Conservation (phyloP, 2,888 invertebrate genomes). For the Cistogaster globosa region DNA sequence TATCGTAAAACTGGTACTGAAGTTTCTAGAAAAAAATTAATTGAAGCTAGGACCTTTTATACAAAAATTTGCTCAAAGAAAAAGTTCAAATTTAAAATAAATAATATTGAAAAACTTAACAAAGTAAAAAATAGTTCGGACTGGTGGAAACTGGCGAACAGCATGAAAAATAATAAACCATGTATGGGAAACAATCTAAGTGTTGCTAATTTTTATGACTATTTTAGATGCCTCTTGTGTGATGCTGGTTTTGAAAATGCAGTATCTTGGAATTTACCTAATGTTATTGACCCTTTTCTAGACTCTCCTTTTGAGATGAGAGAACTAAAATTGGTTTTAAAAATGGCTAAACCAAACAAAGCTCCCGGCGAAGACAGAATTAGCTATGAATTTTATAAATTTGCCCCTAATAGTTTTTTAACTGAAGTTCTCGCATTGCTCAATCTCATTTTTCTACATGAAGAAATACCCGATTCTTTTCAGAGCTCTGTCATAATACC, state of each 20-base stretch:
- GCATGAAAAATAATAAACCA: neutral
- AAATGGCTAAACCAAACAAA: neutral
- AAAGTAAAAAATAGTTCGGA: slow-evolving; percentile 5
- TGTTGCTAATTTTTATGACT: neutral
- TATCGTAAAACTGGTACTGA: too few species aligned
- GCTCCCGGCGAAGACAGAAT: slow-evolving; percentile 6
- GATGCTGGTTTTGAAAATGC: neutral
- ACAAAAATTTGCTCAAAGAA: neutral
- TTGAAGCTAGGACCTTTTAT: too few species aligned
- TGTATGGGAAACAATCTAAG: neutral
- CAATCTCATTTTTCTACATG: neutral
- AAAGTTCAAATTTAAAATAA: slow-evolving; percentile 4
- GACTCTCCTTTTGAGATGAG: slow-evolving; percentile 13
- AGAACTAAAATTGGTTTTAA: neutral
- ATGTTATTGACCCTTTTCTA: neutral
- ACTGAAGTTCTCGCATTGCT: neutral
- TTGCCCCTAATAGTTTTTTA: neutral
- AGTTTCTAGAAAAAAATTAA: too few species aligned
- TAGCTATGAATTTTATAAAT: neutral
- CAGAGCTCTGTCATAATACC: neutral
- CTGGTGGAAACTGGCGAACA: slow-evolving; percentile 15
- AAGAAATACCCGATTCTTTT: neutral
- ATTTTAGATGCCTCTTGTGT: neutral
- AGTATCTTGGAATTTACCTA: neutral
- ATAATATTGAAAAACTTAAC: neutral